Conservation (phyloP, 1,140 invertebrate species). For the Trissolcus basalis region DNA sequence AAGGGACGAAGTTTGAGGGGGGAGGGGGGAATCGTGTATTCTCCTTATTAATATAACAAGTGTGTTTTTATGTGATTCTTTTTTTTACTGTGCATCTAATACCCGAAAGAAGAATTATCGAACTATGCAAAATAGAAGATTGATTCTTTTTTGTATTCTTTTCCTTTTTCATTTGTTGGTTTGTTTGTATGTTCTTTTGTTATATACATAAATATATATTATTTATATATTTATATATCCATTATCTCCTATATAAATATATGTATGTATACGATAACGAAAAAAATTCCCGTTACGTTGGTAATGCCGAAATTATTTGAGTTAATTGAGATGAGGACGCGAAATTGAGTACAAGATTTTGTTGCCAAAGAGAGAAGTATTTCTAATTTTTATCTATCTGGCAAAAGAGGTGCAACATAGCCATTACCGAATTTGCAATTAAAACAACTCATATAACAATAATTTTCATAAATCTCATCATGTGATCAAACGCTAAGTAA, state of each 20-base stretch:
- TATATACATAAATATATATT: conserved; percentile 66
- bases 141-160: conserved; percentile 64
- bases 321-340: too few relatives aligned
- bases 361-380: too few relatives aligned
- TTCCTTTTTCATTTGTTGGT: conserved; percentile 42
- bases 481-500: too few relatives aligned
- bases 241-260: conserved; percentile 42
- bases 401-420: too few relatives aligned
- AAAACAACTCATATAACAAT: too few relatives aligned
- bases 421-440: too few relatives aligned
- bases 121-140: conserved; percentile 76
- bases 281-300: too few relatives aligned
- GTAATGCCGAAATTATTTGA: too few relatives aligned
- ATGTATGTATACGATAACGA: conserved; percentile 31
- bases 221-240: conserved; percentile 62
- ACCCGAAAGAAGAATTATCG: conserved; percentile 73
- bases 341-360: too few relatives aligned
- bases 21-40: conserved; percentile 40
- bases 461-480: too few relatives aligned
- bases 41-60: conserved; percentile 60
- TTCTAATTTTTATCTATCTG: too few relatives aligned
- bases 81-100: conserved; percentile 72
- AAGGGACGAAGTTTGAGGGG: conserved; percentile 28
- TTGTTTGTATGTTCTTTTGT: conserved; percentile 47
- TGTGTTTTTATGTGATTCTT: conserved; percentile 64